Base-by-base conservation (phyloP, 1,140 invertebrate species). In the Vanessa atalanta region DNA sequence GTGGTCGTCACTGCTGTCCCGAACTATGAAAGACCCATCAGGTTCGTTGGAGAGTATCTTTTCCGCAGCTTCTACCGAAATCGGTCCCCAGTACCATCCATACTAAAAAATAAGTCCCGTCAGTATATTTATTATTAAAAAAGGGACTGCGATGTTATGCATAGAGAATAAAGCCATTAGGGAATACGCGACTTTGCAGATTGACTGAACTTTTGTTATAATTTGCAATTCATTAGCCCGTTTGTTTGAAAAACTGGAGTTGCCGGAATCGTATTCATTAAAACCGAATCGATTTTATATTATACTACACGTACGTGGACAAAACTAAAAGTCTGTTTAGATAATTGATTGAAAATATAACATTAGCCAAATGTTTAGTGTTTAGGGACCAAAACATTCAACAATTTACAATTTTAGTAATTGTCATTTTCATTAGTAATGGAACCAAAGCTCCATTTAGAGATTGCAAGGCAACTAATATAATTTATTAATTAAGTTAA, bases 61-160 rank as follows among this genome's bases (percentile, higher is more conserved):
- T 90, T 99, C 98, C 1, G 98, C 98, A 72, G 97, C 96, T 92
- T 98, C 97, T 64, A 98, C 97, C 70, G 97, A 98, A 83, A 99
- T 95, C 57, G 98, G 98, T 79, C 98, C 98, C 98, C 98, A 99
- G 91, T 99, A 99, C 98, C 98, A 99, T 55, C 97, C 98, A 93
- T 97, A 98, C 98, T 99, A 86, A 76, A 95, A 53, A 47, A 69
- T 61, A 47, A 13, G 7, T 4, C 20, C 7, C 16, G 23, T 60
- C 47, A 16, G 43, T 51, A 47, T 64, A n/a, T 57, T 47, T 63
- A 47, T 48, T 47, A 23, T 16, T 3, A 63, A 43, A 63, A 57
- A 23, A 57, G 1, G 9, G 11, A 16, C 20, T 16, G 53, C 16
- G 23, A 57, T n/a, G 20, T 8, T 57, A 23, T 57, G 16, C 57